These are phyloP conservation scores for Natator depressus DNA, from an alignment of 2,113 vertebrate genomes.

Conservation along the genomic window DNA sequence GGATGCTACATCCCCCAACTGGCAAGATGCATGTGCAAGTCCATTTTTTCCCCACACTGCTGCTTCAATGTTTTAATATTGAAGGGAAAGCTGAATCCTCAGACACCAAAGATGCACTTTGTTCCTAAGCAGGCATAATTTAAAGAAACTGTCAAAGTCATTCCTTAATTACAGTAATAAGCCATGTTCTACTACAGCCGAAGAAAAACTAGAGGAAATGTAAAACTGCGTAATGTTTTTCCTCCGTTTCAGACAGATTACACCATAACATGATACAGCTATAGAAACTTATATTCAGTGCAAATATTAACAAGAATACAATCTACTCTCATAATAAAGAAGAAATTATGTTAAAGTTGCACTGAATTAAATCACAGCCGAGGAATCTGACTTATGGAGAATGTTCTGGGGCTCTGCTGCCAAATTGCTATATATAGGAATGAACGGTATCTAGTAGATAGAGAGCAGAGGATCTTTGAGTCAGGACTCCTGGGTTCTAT, in stretches of 20 bases:
- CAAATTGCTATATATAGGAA: not conserved
- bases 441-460: not conserved
- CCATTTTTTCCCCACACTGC: not conserved
- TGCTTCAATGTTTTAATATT: not conserved
- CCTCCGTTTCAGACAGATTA: not conserved
- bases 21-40: not conserved
- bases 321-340: not conserved
- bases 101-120: not conserved
- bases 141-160: not conserved
- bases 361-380: not conserved
- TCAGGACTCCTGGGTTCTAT: not conserved
- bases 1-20: not conserved
- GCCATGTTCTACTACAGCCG: not conserved
- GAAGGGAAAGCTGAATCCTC: not conserved
- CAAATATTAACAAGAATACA: not conserved
- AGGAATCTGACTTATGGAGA: not conserved
- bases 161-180: not conserved
- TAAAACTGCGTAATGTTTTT: not conserved
- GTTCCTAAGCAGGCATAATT: not conserved
- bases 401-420: not conserved
- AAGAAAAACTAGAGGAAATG: not conserved
- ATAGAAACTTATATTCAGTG: not conserved
- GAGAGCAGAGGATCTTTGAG: too few relatives aligned
- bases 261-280: not conserved
- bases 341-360: not conserved